These are phyloP conservation scores for Argyrosomus regius DNA, from an alignment of 2,797 vertebrate species.

Conservation along the genomic window DNA sequence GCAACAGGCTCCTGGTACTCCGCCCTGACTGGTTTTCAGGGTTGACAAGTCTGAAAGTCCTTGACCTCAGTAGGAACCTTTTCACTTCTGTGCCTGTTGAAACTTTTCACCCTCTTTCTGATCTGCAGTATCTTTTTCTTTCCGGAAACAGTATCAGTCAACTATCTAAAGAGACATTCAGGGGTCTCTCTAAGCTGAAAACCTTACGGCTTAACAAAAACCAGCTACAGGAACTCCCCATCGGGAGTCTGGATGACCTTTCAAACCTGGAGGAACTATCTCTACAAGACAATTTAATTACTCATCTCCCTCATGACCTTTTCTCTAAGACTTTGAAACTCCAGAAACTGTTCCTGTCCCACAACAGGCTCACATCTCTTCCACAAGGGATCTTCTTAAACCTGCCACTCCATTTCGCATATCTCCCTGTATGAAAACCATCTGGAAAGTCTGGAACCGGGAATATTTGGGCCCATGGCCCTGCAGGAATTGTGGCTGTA, in stretches of 20 bases:
- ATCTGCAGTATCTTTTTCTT: slow-evolving; percentile 86
- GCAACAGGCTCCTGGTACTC: slow-evolving; percentile 86
- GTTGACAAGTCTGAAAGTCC: slow-evolving; percentile 45
- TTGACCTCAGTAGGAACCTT: slow-evolving; percentile 79
- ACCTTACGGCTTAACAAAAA: slow-evolving; percentile 90
- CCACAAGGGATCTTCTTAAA: slow-evolving; percentile 89
- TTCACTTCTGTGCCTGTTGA: slow-evolving; percentile 70
- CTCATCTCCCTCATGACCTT: slow-evolving; percentile 82
- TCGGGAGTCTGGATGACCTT: slow-evolving; percentile 86
- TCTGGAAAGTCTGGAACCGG: slow-evolving; percentile 83
- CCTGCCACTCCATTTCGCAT: slow-evolving; percentile 82
- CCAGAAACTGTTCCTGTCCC: slow-evolving; percentile 90
- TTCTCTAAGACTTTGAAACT: slow-evolving; percentile 89
- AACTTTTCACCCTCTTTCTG: slow-evolving; percentile 84
- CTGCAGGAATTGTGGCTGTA: slow-evolving; percentile 93
- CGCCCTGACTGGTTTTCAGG: slow-evolving; percentile 75
- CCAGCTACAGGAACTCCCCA: slow-evolving; percentile 84
- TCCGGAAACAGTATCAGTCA: slow-evolving; percentile 87
- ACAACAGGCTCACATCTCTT: slow-evolving; percentile 88
- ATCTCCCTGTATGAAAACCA: slow-evolving; percentile 91
- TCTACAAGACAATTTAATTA: slow-evolving; percentile 90
- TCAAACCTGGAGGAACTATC: slow-evolving; percentile 87
- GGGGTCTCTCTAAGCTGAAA: slow-evolving; percentile 85
- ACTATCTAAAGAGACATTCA: slow-evolving; percentile 84
- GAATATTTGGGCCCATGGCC: slow-evolving; percentile 89